Evolutionary conservation across 2,888 invertebrate genomes (phyloP).

Genomic region (Drosophila meridiana): DNA sequence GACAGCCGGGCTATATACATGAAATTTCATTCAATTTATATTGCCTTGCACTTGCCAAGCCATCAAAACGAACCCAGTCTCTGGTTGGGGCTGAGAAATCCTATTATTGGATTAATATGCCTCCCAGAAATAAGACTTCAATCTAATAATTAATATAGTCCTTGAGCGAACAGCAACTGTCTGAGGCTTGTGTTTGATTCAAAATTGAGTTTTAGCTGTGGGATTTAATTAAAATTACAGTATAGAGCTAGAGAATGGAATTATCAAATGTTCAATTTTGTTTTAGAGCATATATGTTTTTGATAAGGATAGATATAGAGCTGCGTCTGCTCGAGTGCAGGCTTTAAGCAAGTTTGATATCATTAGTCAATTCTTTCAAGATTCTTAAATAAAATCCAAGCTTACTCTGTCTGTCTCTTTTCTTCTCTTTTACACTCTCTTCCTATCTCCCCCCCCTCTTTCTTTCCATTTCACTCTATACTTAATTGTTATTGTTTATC

Average conservation of each 20-base stretch:
- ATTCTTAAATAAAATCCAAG: neutral
- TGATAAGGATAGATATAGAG: neutral
- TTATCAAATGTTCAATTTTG: neutral
- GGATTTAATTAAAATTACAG: neutral
- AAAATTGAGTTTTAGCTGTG: too few species aligned
- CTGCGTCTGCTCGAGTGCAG: too few species aligned
- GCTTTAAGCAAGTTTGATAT: neutral
- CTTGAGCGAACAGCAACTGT: neutral
- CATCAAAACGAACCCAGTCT: neutral
- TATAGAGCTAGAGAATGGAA: too few species aligned
- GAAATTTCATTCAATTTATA: neutral
- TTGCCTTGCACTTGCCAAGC: conserved; percentile 2
- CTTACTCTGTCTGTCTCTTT: neutral
- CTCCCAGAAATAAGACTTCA: neutral
- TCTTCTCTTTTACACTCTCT: neutral
- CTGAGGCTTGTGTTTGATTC: neutral
- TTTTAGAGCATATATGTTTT: too few species aligned
- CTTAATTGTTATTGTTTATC: conserved; percentile 20
- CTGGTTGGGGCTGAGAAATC: conserved; percentile 9
- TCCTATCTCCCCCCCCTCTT: neutral
- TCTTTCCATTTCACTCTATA: neutral
- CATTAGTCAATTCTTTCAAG: neutral
- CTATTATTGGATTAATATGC: conserved; percentile 24
- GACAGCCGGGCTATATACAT: neutral
- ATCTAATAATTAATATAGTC: conserved; percentile 7